Conservation (phyloP, 2,888 invertebrate species). For the Epinotia ramella region DNA sequence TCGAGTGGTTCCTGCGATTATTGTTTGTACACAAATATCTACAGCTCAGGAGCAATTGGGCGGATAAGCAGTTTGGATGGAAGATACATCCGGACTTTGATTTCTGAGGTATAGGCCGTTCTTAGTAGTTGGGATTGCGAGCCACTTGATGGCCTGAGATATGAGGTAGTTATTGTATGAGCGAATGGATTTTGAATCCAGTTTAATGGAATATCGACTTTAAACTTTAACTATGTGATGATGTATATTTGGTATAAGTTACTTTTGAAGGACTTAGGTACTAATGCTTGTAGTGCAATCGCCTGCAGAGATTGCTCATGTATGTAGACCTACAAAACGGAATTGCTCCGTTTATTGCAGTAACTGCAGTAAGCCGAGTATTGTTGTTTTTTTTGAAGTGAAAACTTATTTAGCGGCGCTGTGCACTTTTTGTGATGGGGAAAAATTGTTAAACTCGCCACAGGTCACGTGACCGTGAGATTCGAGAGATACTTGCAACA, state of each 20-base stretch:
- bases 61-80: not conserved
- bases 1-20: slow-evolving; percentile 48
- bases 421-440: too few species aligned
- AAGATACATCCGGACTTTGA: slow-evolving; percentile 2
- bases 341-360: not conserved
- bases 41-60: slow-evolving; percentile 8
- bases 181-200: slow-evolving; percentile 29
- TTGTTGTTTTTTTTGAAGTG: too few species aligned
- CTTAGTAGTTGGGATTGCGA: slow-evolving; percentile 29
- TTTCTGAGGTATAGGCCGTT: slow-evolving; percentile 18
- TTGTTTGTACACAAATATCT: slow-evolving; percentile 51
- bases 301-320: not conserved
- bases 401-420: too few species aligned
- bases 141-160: slow-evolving; percentile 27
- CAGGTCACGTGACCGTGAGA: too few species aligned
- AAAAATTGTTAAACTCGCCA: too few species aligned
- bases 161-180: slow-evolving; percentile 39
- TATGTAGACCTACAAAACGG: not conserved
- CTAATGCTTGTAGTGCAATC: not conserved
- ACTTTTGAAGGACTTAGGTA: slow-evolving; percentile 2
- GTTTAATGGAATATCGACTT: slow-evolving; percentile 6
- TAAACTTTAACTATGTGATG: not conserved
- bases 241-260: not conserved
- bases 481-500: too few species aligned
- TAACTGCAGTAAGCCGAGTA: not conserved